These are phyloP conservation scores for Astyanax mexicanus DNA, from an alignment of 2,797 vertebrate species.

Conservation along the genomic window DNA sequence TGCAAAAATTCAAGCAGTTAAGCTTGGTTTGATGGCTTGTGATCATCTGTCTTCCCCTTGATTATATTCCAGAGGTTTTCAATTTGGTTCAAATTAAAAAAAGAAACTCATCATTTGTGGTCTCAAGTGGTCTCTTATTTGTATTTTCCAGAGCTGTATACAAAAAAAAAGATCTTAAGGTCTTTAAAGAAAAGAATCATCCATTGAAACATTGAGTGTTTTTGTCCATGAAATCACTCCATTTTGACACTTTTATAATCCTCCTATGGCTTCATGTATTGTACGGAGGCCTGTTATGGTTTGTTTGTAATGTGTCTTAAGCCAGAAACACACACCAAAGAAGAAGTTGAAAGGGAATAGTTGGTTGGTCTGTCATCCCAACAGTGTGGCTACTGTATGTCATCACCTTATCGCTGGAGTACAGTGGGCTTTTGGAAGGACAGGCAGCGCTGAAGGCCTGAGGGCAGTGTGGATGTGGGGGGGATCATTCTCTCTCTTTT, in stretches of 20 bases:
- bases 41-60: no score
- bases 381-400: conserved; percentile 39
- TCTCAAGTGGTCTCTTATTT: no score
- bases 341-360: conserved; percentile 37
- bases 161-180: no score
- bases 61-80: no score
- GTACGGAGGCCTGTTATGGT: neutral
- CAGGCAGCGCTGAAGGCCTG: conserved; percentile 39
- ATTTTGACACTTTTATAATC: neutral
- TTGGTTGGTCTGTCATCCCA: conserved; percentile 42
- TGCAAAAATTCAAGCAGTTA: no score
- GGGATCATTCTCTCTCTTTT: conserved; percentile 38
- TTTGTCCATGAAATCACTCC: neutral
- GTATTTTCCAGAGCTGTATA: no score
- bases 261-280: neutral
- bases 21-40: no score
- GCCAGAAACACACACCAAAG: conserved; percentile 24
- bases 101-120: no score
- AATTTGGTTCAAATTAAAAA: no score
- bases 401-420: conserved; percentile 44
- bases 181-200: neutral
- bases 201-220: neutral
- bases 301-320: neutral
- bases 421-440: conserved; percentile 45
- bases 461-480: conserved; percentile 44